These are phyloP conservation scores for Enteromius afrohamiltoni DNA, from an alignment of 2,797 vertebrate genomes.

Conservation along the genomic window DNA sequence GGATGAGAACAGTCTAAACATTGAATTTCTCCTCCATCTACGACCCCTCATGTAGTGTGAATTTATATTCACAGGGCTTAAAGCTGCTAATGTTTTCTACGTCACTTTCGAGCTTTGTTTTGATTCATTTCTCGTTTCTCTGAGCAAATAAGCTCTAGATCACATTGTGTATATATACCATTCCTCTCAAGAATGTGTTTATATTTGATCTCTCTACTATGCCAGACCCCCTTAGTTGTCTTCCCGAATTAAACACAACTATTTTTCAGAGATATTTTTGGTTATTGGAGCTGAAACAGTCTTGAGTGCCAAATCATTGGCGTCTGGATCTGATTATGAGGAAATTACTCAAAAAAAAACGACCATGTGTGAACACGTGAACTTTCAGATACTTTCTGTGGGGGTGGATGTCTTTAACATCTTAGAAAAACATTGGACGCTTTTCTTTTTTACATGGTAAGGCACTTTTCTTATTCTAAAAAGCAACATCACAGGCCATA, in stretches of 20 bases:
- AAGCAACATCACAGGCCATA: slow-evolving; percentile 12
- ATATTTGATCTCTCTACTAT: slow-evolving; percentile 31
- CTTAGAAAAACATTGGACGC: slow-evolving; percentile 1
- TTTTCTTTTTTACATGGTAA: slow-evolving; percentile 23
- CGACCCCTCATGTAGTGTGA: not conserved
- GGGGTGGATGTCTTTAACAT: not conserved
- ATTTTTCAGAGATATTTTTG: slow-evolving; percentile 15
- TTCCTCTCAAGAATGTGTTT: slow-evolving; percentile 40
- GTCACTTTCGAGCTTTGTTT: not conserved
- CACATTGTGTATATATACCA: slow-evolving; percentile 25
- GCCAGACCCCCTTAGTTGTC: slow-evolving; percentile 18
- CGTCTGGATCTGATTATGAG: slow-evolving; percentile 43
- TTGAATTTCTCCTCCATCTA: not conserved
- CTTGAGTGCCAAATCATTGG: not conserved
- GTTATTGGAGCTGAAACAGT: slow-evolving; percentile 20
- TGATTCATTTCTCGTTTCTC: slow-evolving; percentile 14
- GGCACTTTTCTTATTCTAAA: slow-evolving; percentile 35
- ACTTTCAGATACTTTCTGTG: slow-evolving; percentile 5
- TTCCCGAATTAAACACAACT: slow-evolving; percentile 12
- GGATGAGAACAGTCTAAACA: slow-evolving; percentile 20
- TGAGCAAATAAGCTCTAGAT: slow-evolving; percentile 28
- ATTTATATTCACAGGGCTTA: not conserved
- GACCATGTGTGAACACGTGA: slow-evolving; percentile 15
- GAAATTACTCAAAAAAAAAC: slow-evolving; percentile 25
- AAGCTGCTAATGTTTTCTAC: not conserved